These are phyloP conservation scores for Rynchops niger DNA, from an alignment of 2,113 vertebrate species.

Conservation along the genomic window DNA sequence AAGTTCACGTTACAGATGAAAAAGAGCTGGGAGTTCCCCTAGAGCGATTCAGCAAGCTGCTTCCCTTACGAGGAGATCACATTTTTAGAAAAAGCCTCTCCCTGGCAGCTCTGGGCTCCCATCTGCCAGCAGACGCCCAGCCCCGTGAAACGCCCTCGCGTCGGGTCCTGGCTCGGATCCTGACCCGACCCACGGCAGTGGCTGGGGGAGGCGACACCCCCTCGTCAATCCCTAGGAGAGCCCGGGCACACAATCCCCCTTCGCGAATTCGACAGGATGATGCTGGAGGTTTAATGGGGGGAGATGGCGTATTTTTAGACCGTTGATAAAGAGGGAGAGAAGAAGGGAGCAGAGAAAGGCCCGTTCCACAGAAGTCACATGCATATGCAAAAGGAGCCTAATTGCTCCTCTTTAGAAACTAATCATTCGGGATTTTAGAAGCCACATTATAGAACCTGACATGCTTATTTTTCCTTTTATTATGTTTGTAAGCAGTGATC, in stretches of 20 bases:
- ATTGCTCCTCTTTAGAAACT: slow-evolving; percentile 80
- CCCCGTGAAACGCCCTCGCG: background rate
- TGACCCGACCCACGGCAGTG: background rate
- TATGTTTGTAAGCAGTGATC: slow-evolving; percentile 81
- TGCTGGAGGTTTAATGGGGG: background rate
- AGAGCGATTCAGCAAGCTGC: background rate
- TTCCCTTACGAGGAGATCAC: background rate
- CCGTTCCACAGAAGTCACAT: slow-evolving; percentile 60
- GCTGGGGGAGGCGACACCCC: background rate
- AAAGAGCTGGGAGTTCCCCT: background rate
- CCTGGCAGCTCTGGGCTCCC: background rate
- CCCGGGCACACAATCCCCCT: background rate
- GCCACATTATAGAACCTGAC: slow-evolving; percentile 75
- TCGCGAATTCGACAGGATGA: background rate
- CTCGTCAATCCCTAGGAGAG: background rate
- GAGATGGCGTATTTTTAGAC: slow-evolving; percentile 51
- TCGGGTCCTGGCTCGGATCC: background rate
- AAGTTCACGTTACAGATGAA: background rate
- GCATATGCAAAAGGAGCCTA: slow-evolving; percentile 79
- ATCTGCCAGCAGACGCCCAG: background rate
- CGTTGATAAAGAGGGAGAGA: background rate
- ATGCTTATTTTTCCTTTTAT: slow-evolving; percentile 79
- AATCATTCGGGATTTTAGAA: slow-evolving; percentile 78
- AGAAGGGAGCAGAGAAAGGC: slow-evolving; percentile 45
- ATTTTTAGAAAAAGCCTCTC: background rate